Percentiles rank a stretch among this genome's conserved stretches.
Evolutionary conservation across 2,113 vertebrate genomes (phyloP).

Genomic region (Anoura caudifer): DNA sequence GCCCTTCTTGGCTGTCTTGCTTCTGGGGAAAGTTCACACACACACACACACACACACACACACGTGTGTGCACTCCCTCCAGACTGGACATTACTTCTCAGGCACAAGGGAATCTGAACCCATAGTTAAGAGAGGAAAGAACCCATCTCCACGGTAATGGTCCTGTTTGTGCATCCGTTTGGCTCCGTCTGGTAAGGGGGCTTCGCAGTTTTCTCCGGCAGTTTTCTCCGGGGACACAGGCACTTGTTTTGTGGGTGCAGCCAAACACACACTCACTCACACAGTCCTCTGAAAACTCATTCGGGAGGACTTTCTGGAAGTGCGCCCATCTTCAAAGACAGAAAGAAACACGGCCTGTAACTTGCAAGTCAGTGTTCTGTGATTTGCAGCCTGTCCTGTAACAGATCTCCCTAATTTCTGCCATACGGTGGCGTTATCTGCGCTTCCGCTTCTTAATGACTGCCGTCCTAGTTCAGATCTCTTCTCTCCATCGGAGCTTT

Average conservation of each 20-base stretch:
- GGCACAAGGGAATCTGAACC: neutral
- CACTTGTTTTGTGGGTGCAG: neutral
- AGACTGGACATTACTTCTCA: neutral
- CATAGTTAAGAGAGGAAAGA: too few species aligned
- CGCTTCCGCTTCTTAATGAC: neutral
- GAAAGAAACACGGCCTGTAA: neutral
- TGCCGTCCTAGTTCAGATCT: neutral
- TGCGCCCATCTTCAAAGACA: neutral
- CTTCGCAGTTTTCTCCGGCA: accelerated
- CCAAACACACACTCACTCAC: neutral
- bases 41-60: accelerated
- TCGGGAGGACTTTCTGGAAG: neutral
- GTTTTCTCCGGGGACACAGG: neutral
- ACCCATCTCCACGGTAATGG: accelerated
- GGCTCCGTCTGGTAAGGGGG: neutral
- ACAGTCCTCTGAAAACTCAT: neutral
- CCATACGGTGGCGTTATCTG: neutral
- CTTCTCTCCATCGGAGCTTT: slow-evolving; percentile 1
- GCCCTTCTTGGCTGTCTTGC: neutral
- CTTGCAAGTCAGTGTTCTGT: neutral
- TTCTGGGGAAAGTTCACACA: neutral
- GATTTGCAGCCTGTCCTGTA: neutral
- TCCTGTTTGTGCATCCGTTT: accelerated
- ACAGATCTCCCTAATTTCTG: neutral
- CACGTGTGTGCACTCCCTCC: accelerated